Conservation (phyloP, 2,888 invertebrate genomes). For the Pterobdella sp. region DNA sequence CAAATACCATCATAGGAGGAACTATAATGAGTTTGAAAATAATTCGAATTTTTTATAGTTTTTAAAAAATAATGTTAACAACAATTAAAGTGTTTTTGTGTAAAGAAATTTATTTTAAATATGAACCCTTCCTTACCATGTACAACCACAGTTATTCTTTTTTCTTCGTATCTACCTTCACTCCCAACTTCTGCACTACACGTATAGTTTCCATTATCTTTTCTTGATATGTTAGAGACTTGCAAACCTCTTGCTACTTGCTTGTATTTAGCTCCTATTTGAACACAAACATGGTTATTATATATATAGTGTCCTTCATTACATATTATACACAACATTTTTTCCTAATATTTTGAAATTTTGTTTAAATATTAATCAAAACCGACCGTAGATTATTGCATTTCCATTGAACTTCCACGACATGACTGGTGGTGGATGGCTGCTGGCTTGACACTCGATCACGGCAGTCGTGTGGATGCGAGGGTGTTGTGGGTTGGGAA, state of each 20-base stretch:
- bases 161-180: conserved; percentile 33
- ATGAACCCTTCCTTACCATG: conserved; percentile 37
- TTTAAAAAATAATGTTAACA: not conserved
- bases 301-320: too few relatives aligned
- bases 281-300: not conserved
- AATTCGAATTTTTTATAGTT: not conserved
- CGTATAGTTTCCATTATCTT: conserved; percentile 39
- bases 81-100: not conserved
- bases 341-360: not conserved
- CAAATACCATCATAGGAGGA: conserved; percentile 33
- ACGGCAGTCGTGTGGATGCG: conserved; percentile 36
- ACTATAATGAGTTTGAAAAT: conserved; percentile 31
- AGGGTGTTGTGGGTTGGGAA: conserved; percentile 37
- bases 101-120: too few relatives aligned
- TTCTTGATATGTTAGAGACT: conserved; percentile 37
- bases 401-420: conserved; percentile 32
- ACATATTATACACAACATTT: not conserved
- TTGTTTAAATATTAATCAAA: not conserved
- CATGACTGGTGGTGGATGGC: conserved; percentile 29
- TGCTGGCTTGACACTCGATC: conserved; percentile 37
- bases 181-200: conserved; percentile 37
- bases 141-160: conserved; percentile 37
- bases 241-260: conserved; percentile 35
- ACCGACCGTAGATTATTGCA: not conserved
- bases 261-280: conserved; percentile 32